Evolutionary conservation across 1,140 invertebrate species (phyloP).

Genomic region (Anoplolepis gracilipes): DNA sequence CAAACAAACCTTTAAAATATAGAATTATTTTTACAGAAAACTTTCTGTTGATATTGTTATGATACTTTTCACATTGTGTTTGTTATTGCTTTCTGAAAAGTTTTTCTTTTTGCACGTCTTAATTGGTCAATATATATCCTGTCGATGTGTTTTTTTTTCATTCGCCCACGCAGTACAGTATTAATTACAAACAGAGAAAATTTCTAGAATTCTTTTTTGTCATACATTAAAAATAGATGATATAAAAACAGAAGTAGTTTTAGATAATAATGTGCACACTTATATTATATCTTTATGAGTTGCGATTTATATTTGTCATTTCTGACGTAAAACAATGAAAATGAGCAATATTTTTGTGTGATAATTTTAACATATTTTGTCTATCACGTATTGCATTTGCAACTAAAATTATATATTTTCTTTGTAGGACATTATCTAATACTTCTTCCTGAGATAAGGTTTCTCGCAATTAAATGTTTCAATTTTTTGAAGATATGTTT

Average conservation of each 20-base stretch:
- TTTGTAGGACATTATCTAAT: neutral
- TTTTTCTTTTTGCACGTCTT: neutral
- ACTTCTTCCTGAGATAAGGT: neutral
- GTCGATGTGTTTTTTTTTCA: slow-evolving; percentile 15
- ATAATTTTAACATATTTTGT: neutral
- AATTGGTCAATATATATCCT: slow-evolving; percentile 7
- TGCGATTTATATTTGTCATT: neutral
- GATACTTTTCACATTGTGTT: neutral
- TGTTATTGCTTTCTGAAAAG: neutral
- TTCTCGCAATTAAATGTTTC: neutral
- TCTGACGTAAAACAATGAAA: neutral
- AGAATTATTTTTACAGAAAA: slow-evolving; percentile 32
- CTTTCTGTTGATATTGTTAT: neutral
- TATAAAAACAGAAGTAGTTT: neutral
- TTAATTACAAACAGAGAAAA: neutral
- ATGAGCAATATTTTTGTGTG: neutral
- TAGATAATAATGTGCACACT: neutral
- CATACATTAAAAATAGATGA: slow-evolving; percentile 29
- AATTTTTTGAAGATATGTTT: neutral
- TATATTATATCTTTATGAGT: neutral
- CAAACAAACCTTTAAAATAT: neutral
- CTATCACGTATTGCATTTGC: neutral
- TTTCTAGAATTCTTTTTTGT: slow-evolving; percentile 6
- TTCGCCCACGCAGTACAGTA: neutral
- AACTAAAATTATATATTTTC: neutral